Base-by-base conservation (phyloP, 1,140 invertebrate genomes). In the silkworm (Bombyx mori) region DNA sequence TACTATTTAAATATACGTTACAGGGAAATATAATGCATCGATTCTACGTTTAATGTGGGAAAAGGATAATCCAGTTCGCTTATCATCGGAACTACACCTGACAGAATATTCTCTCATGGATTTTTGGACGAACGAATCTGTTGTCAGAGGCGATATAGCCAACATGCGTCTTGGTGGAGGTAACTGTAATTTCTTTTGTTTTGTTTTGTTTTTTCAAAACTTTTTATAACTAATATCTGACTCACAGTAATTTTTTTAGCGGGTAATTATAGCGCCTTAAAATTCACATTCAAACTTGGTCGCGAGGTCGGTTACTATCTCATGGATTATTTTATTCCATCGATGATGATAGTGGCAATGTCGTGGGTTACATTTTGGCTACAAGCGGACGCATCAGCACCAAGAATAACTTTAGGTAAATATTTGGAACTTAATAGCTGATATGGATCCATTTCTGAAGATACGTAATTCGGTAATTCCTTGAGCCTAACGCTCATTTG, bases 361-460 rank as follows among this genome's bases (percentile, higher is more conserved):
- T 96, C 95, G 0, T 97, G 95, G 95, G 95, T 97, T 10, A 95
- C 95, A 0, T 97, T 97, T 71, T 97, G 95, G 95, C 82, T 97
- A 52, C 95, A 96, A 74, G 92, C 94, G 26, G 95, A 96, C 72
- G 94, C 95, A 10, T 92, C 94, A 9, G 93, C 95, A 6, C 93
- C 95, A 18, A 88, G 94, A 69, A 94, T 94, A 50, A 93, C 93
- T 42, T 84, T 96, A 67, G 94, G 93, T 93, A 54, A 8, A 50
- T 42, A 48, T 35, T 35, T 35, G 26, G 4, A 35, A 3, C 26
- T 54, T 54, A 44, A 5, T 35, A 35, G 26, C 26, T 35, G 26
- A 35, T 35, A 18, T 18, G 12, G 12, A 18, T 18, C 12, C 12
- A 18, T 18, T 18, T 18, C 12, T 18, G 12, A 18, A 18, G 12